Conservation (phyloP, 1,140 invertebrate species). For the Polyergus mexicanus region DNA sequence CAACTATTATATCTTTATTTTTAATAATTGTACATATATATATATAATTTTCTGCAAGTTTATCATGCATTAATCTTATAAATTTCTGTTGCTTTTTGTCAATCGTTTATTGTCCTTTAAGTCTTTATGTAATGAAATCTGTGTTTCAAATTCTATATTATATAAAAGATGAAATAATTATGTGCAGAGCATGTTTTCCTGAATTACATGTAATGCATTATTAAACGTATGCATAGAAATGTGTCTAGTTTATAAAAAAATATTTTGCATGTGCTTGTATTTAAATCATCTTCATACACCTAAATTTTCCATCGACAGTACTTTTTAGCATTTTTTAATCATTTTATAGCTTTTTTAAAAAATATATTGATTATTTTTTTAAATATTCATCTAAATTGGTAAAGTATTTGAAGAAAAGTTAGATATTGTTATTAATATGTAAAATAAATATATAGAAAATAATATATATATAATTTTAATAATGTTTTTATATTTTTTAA, state of each 20-base stretch:
- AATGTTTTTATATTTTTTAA: too few relatives aligned
- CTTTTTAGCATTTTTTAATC: neutral
- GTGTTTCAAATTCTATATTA: constrained; percentile 11
- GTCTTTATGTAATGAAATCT: neutral
- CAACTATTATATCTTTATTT: neutral
- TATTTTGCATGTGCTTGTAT: constrained; percentile 28
- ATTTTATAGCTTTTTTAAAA: neutral
- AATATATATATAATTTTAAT: too few relatives aligned
- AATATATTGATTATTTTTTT: neutral
- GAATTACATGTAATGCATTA: neutral
- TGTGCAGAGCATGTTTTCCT: neutral
- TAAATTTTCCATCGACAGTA: neutral
- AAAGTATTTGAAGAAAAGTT: too few relatives aligned
- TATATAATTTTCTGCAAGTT: too few relatives aligned
- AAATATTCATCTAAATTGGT: too few relatives aligned
- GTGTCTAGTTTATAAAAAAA: neutral
- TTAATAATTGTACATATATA: constrained; percentile 23
- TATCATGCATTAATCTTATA: neutral
- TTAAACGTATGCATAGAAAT: constrained; percentile 1
- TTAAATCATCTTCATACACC: neutral
- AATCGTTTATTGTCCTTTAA: constrained; percentile 21
- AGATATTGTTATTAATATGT: too few relatives aligned
- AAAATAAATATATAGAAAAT: too few relatives aligned
- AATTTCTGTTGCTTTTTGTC: constrained; percentile 27
- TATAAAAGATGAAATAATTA: neutral